Base-by-base conservation (phyloP, 2,113 vertebrate genomes). In the Camelus bactrianus region DNA sequence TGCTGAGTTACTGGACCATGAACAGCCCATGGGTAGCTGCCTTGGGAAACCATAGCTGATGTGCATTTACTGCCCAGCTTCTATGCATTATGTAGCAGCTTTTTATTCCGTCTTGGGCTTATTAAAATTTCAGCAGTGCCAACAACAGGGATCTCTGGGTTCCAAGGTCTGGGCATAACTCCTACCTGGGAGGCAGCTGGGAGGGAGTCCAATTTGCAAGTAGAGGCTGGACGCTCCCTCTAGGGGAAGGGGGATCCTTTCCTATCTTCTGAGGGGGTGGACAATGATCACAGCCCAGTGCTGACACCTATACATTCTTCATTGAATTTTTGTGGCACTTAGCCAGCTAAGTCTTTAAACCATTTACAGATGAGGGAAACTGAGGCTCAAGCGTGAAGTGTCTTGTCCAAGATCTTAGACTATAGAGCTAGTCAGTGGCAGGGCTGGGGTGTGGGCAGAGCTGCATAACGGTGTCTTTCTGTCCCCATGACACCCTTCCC, bases 1-100 rank as follows among this genome's bases (percentile, higher is more conserved):
- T 97, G 96, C 97, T 96, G 89, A 95, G 97, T 98, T 98, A 97
- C 98, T 73, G 54, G 96, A 96, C 96, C 62, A 87, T 97, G 98
- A 98, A 98, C 97, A 94, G 90, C 30, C 42, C 11, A 1, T 3
- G 4, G n/a, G 42, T 35, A 62, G 52, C 50, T 2, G 2, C 42
- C 26, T 48, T 5, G 11, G 76, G 92, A 96, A 97, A 95, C 60
- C 14, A 8, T 58, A 80, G 93, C 22, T 56, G 38, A 32, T 19
- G 8, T 13, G 85, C 94, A 95, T 94, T 96, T 94, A 86, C 89
- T 28, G 42, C 54, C 38, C 0, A 46, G 86, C 50, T 80, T 20
- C 65, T 80, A 22, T 83, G 67, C 52, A 60, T 95, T 76, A 82
- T 89, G 77, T 64, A 93, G 79, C 26, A 72, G 67, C 38, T 73